A percentile compares a stretch with the other conserved stretches of the same genome.
phyloP scores from a whole-genome alignment of 1,140 invertebrate genomes.

The Lanistes nyassanus region DNA sequence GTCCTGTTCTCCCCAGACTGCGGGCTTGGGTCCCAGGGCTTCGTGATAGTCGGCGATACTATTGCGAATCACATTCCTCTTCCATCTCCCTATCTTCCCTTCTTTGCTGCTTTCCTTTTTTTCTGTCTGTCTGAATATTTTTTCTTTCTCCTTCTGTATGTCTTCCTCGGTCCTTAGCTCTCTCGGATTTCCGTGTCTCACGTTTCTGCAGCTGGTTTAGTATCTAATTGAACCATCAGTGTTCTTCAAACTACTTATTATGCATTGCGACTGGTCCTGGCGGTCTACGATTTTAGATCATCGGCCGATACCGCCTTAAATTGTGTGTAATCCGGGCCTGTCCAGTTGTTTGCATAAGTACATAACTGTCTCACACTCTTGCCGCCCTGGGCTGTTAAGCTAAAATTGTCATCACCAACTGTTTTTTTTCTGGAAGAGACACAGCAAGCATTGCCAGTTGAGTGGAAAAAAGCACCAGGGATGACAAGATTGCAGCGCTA shows the following conservation, averaged over 20 bases:
- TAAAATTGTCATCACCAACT: no score
- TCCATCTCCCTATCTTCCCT: slow-evolving; percentile 1
- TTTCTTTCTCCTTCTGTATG: slow-evolving; percentile 6
- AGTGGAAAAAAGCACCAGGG: no score
- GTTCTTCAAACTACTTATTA: neutral
- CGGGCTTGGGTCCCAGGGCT: neutral
- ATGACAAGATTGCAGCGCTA: no score
- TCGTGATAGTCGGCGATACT: neutral
- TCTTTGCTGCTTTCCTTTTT: neutral
- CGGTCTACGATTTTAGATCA: neutral
- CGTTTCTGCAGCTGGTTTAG: neutral
- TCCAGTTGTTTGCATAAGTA: neutral
- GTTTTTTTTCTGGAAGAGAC: no score
- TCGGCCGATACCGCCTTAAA: neutral
- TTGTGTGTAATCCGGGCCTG: neutral
- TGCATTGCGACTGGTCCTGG: neutral
- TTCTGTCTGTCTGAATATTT: neutral
- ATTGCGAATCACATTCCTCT: neutral
- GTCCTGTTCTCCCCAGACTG: neutral
- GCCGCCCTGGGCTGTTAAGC: no score
- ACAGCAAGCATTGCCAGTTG: no score
- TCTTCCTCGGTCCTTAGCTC: neutral
- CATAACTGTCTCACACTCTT: neutral
- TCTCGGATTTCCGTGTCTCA: neutral
- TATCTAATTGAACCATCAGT: neutral